Percentiles rank a stretch among this genome's conserved stretches.
phyloP scores from a whole-genome alignment of 2,113 vertebrate species.

The Amphiprion ocellaris region DNA sequence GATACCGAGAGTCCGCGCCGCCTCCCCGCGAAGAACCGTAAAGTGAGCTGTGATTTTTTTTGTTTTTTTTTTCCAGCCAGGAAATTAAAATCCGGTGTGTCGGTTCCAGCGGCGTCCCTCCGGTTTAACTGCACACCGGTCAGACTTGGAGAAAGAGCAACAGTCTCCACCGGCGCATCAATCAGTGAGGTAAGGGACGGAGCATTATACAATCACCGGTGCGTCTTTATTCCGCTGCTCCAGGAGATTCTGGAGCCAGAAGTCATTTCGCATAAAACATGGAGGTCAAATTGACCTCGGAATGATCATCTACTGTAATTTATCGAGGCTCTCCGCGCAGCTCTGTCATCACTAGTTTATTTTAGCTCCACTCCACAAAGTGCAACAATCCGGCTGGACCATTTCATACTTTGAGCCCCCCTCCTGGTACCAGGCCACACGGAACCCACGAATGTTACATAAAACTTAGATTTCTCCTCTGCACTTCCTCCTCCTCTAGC shows the following conservation, averaged over 20 bases:
- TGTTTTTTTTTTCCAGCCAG: not conserved
- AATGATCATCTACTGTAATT: too few relatives aligned
- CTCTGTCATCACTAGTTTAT: too few relatives aligned
- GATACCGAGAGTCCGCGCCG: slow-evolving; percentile 31
- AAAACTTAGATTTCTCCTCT: slow-evolving; percentile 60
- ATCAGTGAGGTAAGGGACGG: slow-evolving; percentile 73
- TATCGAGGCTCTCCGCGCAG: too few relatives aligned
- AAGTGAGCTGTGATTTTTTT: too few relatives aligned
- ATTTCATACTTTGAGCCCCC: not conserved
- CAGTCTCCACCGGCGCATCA: slow-evolving; percentile 71
- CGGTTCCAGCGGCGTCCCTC: slow-evolving; percentile 12
- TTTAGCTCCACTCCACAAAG: not conserved
- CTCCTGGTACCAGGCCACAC: slow-evolving; percentile 5
- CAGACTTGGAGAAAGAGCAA: slow-evolving; percentile 72
- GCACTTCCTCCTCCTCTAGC: slow-evolving; percentile 25
- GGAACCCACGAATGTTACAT: slow-evolving; percentile 62
- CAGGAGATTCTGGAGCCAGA: not conserved
- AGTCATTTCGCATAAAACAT: too few relatives aligned
- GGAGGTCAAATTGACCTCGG: too few relatives aligned
- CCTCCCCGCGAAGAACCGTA: slow-evolving; percentile 2
- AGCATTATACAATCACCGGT: not conserved
- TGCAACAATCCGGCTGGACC: slow-evolving; percentile 5
- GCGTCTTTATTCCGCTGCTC: not conserved
- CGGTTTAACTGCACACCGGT: slow-evolving; percentile 42
- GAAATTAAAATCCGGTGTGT: not conserved